Evolutionary conservation across 2,113 vertebrate species (phyloP), one percentile per base, ranked within the genome.

Genomic region (Trogon surrucura): DNA sequence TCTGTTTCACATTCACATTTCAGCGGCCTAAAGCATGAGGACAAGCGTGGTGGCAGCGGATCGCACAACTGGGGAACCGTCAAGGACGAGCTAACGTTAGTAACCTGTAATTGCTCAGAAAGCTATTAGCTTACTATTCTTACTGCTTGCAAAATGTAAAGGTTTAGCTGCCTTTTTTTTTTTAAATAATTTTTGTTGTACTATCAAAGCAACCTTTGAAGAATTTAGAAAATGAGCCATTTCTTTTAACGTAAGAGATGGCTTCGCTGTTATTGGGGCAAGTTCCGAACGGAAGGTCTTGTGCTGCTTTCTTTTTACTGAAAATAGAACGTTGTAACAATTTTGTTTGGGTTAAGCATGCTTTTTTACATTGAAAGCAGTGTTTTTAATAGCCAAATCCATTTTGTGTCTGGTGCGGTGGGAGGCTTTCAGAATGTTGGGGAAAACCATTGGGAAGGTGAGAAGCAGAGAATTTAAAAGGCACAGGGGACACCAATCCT

Each of bases 51-150:
- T 22, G 99, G 99, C 92, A 98, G 99, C 71, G 99, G 99, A 97
- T 99, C 99, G 44, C 99, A 99, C 98, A 99, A 99, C 98, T 99
- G 99, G 99, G 99, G 99, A 93, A 99, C 98, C 53, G 99, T 99
- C 97, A 99, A 99, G 98, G 99, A 99, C 88, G 99, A 99, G 84
- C 94, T 99, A 67, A 99, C 98, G 99, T 99, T 95, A 98, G 98
- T 98, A 96, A 93, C 58, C 91, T 61, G 2, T n/a, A 20, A 6
- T 75, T 94, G 83, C 95, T 96, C 91, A 14, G 4, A 53, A n/a
- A 73, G 36, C 65, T n/a, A 0, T 47, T 84, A 60, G 74, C 61
- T 47, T 30, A 21, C 0, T 34, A 11, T 34, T 56, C 20, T 27
- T 67, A 41, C 0, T 6, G 18, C 57, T 83, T 62, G 60, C 44